Base-by-base conservation (phyloP, 2,888 invertebrate species). In the Cloeon dipterum region DNA sequence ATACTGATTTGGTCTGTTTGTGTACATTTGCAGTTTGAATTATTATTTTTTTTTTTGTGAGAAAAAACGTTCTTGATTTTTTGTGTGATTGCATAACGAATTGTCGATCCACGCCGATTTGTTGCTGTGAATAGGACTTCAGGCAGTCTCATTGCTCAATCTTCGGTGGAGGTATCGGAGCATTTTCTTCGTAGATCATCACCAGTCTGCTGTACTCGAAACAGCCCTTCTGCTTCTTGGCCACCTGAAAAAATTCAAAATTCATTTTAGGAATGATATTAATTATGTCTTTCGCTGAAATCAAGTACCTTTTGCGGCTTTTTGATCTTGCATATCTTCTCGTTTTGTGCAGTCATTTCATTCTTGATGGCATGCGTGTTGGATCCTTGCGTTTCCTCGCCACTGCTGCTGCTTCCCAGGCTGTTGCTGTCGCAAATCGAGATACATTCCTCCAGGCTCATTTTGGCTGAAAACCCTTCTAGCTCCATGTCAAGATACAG, bases 161-260 rank as follows among this genome's bases (percentile, higher is more conserved):
- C 11, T 20, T 20, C 14, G 62, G 57, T 34, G 70, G 56, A 1
- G 74, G 74, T 14, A 76, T 48, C 0, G 74, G 74, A 0, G 73
- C 70, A 44, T 76, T 66, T 46, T 74, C 76, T 54, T 77, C 75
- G 47, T 70, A 70, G 36, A 75, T 65, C 66, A 74, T 71, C 41
- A 63, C 63, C 43, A 73, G 49, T 41, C 66, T 68, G 46, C 63
- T 65, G 47, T 67, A 68, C 20, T 54, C 52, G 35, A 46, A 42
- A 25, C 65, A 57, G n/a, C n/a, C n/a, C 42, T 53, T 53, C 43
- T 54, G 55, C 45, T 56, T 59, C 43, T 53, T 58, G 11, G 3
- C 23, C 13, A 8, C n/a, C n/a, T 14, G 14, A 11, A 32, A 19
- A 38, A 13, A n/a, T 11, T 16, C 18, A 36, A n/a, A 3, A 7